Conservation (phyloP, 2,797 vertebrate genomes). For the Mareca strepera region DNA sequence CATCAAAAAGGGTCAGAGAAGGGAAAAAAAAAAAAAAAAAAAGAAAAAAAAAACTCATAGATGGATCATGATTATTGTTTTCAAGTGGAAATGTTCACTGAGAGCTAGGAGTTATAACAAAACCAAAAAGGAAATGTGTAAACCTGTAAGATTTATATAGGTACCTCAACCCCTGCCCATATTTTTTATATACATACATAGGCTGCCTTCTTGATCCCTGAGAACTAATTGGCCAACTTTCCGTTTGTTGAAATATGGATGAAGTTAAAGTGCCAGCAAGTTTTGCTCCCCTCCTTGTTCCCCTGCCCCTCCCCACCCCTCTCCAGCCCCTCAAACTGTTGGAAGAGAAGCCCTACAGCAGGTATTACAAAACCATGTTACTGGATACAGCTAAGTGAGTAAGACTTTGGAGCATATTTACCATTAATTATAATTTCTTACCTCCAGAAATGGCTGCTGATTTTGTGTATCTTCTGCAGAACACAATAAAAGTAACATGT, state of each 20-base stretch:
- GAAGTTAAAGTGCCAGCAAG: not conserved
- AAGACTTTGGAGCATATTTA: not conserved
- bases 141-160: not conserved
- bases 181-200: not conserved
- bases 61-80: not conserved
- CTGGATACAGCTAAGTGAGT: not conserved
- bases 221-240: not conserved
- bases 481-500: accelerated
- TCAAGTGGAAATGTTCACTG: not conserved
- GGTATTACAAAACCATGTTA: accelerated
- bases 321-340: not conserved
- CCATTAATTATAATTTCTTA: not conserved
- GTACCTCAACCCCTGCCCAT: too few relatives aligned
- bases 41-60: not conserved
- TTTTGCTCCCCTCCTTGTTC: not conserved
- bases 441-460: not conserved
- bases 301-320: too few relatives aligned
- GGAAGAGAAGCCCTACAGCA: not conserved
- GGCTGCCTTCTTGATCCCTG: not conserved
- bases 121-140: not conserved
- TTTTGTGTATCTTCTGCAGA: not conserved
- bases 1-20: not conserved
- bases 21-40: not conserved
- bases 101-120: not conserved
- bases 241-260: accelerated